phyloP scores from a whole-genome alignment of 2,113 vertebrate genomes.

The Martes martes region DNA sequence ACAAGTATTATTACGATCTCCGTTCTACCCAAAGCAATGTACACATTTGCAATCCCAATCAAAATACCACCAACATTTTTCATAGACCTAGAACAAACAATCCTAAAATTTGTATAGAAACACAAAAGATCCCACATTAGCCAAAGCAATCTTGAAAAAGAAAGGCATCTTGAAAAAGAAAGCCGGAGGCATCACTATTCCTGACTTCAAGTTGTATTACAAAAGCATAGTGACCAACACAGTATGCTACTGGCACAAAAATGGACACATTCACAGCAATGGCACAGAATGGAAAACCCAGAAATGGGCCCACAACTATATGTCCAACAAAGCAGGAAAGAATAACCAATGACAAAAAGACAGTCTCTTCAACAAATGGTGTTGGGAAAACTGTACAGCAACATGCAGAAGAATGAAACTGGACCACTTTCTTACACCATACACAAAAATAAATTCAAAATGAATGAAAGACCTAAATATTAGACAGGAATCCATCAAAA shows the following conservation, averaged over 20 bases:
- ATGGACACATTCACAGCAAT: neutral
- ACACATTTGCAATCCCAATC: neutral
- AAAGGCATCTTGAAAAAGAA: neutral
- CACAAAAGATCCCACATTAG: neutral
- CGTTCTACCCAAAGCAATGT: neutral
- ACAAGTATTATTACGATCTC: neutral
- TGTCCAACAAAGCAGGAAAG: neutral
- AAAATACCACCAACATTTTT: neutral
- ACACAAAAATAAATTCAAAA: neutral
- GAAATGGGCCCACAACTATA: neutral
- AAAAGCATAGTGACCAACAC: neutral
- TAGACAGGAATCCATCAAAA: neutral
- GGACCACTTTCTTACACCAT: neutral
- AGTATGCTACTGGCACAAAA: neutral
- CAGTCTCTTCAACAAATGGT: neutral
- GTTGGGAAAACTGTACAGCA: neutral
- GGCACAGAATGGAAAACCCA: neutral
- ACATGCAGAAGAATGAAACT: neutral
- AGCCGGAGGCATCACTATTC: neutral
- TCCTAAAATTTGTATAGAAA: neutral
- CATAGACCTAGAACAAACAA: neutral
- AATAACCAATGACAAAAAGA: neutral
- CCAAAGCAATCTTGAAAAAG: neutral
- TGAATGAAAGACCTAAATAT: neutral
- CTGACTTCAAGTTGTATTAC: neutral